A percentile compares a stretch with the other conserved stretches of the same genome.
phyloP scores from a whole-genome alignment of 2,888 invertebrate genomes.

The Aphodius granarius region DNA sequence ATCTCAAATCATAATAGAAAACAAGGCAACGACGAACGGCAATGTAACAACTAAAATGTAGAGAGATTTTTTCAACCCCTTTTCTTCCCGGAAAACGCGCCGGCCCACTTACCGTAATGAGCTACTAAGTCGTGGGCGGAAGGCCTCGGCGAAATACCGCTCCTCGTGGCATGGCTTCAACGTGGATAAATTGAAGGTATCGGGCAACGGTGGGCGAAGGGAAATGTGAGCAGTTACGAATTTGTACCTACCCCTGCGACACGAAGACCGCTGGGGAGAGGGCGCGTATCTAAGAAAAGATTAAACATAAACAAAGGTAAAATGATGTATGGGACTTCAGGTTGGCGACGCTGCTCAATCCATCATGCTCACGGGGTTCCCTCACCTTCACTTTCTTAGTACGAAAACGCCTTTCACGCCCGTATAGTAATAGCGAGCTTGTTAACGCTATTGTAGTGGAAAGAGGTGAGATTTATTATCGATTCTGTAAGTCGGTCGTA shows the following conservation, averaged over 20 bases:
- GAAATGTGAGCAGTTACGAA: constrained; percentile 36
- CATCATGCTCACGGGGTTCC: constrained; percentile 44
- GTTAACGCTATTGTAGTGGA: background rate
- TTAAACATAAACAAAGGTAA: constrained; percentile 54
- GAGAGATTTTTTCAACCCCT: too few relatives aligned
- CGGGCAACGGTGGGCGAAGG: background rate
- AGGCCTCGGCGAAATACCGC: background rate
- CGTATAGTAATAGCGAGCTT: background rate
- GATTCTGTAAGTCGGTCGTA: too few relatives aligned
- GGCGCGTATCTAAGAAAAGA: constrained; percentile 47
- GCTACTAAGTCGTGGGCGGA: background rate
- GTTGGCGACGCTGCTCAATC: constrained; percentile 44
- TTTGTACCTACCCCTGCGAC: constrained; percentile 39
- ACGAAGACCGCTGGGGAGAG: background rate
- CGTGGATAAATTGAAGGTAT: background rate
- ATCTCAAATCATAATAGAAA: too few relatives aligned
- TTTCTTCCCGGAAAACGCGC: background rate
- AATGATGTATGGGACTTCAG: constrained; percentile 53
- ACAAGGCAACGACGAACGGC: too few relatives aligned
- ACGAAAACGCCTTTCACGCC: background rate
- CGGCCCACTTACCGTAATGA: background rate
- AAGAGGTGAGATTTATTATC: background rate
- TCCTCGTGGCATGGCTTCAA: background rate
- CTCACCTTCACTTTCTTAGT: background rate
- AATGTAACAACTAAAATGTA: too few relatives aligned